These are phyloP conservation scores for Onychomys torridus DNA, from an alignment of 2,797 vertebrate species.

Conservation along the genomic window DNA sequence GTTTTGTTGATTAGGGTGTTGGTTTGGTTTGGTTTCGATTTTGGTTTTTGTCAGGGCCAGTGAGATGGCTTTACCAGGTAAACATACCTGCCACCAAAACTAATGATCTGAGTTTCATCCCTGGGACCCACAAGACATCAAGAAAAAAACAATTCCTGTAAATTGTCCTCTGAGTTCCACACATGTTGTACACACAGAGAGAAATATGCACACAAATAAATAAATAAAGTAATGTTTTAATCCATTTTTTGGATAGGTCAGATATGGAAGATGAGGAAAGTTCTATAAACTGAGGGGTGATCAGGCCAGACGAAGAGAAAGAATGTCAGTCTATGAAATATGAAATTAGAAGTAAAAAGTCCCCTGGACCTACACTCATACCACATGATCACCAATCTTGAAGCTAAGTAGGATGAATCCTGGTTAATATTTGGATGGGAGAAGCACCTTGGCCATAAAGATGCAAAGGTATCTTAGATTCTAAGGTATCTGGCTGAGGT, in stretches of 20 bases:
- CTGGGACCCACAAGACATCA: background rate
- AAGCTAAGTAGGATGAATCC: background rate
- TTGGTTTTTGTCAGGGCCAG: background rate
- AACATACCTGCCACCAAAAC: background rate
- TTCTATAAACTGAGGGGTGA: background rate
- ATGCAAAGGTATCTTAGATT: background rate
- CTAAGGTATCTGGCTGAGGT: background rate
- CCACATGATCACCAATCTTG: background rate
- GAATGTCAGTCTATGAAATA: background rate
- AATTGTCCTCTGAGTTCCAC: background rate
- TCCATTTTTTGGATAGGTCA: constrained; percentile 8
- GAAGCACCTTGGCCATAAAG: background rate
- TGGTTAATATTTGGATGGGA: background rate
- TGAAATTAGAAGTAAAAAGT: background rate
- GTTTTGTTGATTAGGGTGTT: background rate
- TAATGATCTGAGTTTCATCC: background rate
- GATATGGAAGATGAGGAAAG: background rate
- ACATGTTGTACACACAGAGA: background rate
- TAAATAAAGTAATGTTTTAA: background rate
- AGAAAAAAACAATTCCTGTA: background rate
- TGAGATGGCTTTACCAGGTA: background rate
- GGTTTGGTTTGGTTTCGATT: background rate
- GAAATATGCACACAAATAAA: background rate
- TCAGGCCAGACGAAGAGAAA: background rate
- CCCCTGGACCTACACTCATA: background rate